Evolutionary conservation across 2,888 invertebrate genomes (phyloP).

Genomic region (Achlya flavicornis): DNA sequence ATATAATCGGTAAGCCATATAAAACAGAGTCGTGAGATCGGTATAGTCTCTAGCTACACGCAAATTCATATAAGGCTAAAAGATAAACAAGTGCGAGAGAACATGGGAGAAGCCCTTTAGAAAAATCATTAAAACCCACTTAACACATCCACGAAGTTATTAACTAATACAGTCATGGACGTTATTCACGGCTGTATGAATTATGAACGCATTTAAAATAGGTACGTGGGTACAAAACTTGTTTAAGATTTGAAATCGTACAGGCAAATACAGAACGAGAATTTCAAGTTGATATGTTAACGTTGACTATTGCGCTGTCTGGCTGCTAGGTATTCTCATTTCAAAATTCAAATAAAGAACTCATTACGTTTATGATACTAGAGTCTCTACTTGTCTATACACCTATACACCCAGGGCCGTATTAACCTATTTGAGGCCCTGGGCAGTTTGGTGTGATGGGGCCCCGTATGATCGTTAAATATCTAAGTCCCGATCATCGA

Average conservation of each 20-base stretch:
- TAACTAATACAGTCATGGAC: background rate
- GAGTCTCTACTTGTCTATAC: no score
- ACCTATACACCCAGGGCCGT: no score
- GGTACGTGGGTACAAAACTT: conserved; percentile 20
- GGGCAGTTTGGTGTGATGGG: no score
- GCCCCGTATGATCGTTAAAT: no score
- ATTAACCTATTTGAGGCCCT: no score
- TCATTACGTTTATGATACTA: background rate
- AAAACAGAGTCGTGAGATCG: background rate
- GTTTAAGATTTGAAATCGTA: conserved; percentile 25
- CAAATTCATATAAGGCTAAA: background rate
- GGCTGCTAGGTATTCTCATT: conserved; percentile 1
- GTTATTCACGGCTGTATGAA: conserved; percentile 7
- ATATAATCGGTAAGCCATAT: background rate
- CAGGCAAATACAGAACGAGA: conserved; percentile 36
- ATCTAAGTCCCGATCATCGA: no score
- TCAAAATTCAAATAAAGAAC: background rate
- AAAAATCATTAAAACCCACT: conserved; percentile 3
- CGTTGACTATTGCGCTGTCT: conserved; percentile 17
- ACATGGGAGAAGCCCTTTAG: background rate
- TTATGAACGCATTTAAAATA: conserved; percentile 20
- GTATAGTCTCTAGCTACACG: background rate
- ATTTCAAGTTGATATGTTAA: conserved; percentile 32
- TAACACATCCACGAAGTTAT: background rate
- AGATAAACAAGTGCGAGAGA: background rate